Evolutionary conservation across 2,113 vertebrate genomes (phyloP), one percentile per base, ranked within the genome.

Genomic region (Pomatorhinus ruficollis): DNA sequence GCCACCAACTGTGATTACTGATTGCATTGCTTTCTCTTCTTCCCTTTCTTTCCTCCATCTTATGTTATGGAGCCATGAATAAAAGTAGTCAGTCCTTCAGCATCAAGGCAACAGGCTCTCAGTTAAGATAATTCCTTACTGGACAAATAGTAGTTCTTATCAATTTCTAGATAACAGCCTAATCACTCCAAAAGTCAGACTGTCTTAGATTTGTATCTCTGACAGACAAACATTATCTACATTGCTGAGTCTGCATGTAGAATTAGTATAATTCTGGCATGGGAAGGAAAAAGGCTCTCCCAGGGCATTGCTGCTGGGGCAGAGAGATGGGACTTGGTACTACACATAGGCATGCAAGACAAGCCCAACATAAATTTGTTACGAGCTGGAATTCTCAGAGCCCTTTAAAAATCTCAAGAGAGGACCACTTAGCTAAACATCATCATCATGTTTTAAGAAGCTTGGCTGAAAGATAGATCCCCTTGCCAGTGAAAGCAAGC

Each of bases 401-500:
- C 37, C 40, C 79, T 84, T 84, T 65, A 76, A 45, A 77, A 66
- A 50, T 69, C 80, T 89, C 72, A 86, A 10, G 64, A 91, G 93
- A 89, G 31, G 77, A 83, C 69, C 77, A 68, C 42, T 95, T 82
- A 89, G 76, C 76, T 92, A 78, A 93, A 84, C 44, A 95, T 74
- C 93, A 93, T 79, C 66, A 93, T 78, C 75, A 57, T 27, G 45
- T 78, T 92, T 94, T 57, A 90, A 74, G 81, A 86, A 94, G 82
- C 60, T 91, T 94, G 83, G 86, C 79, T 92, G 57, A 78, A 94
- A 90, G 37, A 84, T 3, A 74, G 71, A 90, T 83, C 59, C 31
- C n/a, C 52, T 77, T 86, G 85, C 79, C 88, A 96, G 56, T 24
- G 57, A 92, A 90, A 94, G 47, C 37, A 78, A 90, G 92, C 93